Conservation (phyloP, 2,797 vertebrate genomes). For the Pseudomugil tenellus region DNA sequence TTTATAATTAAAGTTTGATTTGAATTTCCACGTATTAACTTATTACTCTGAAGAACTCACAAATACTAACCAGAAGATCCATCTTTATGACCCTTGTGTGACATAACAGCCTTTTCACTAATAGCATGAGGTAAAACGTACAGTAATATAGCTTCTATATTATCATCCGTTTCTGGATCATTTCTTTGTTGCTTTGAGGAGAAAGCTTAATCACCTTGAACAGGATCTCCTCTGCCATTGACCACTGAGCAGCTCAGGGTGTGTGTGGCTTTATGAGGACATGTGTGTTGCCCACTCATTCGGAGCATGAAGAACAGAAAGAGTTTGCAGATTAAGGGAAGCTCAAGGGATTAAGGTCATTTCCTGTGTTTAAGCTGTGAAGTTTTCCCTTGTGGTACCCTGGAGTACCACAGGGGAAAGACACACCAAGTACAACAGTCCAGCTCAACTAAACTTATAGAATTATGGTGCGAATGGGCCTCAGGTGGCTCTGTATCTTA, state of each 20-base stretch:
- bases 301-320: slow-evolving; percentile 78
- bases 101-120: slow-evolving; percentile 13
- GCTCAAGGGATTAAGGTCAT: slow-evolving; percentile 75
- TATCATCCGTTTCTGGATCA: slow-evolving; percentile 44
- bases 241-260: slow-evolving; percentile 57
- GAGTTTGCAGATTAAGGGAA: slow-evolving; percentile 77
- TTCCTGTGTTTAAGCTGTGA: slow-evolving; percentile 78
- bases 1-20: too few relatives aligned
- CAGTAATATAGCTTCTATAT: slow-evolving; percentile 23
- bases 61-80: background rate
- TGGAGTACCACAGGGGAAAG: slow-evolving; percentile 39
- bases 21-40: background rate
- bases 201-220: slow-evolving; percentile 63
- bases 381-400: slow-evolving; percentile 54
- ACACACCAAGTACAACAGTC: slow-evolving; percentile 24
- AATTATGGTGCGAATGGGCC: slow-evolving; percentile 8
- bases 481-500: background rate
- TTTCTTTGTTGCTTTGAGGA: slow-evolving; percentile 48
- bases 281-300: slow-evolving; percentile 60
- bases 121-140: slow-evolving; percentile 28
- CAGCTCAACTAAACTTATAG: slow-evolving; percentile 22
- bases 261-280: slow-evolving; percentile 14
- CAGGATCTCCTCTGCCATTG: slow-evolving; percentile 58
- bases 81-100: slow-evolving; percentile 8
- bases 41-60: slow-evolving; percentile 20